phyloP scores from a whole-genome alignment of 2,888 invertebrate species.

The Acanthosepion esculentum region DNA sequence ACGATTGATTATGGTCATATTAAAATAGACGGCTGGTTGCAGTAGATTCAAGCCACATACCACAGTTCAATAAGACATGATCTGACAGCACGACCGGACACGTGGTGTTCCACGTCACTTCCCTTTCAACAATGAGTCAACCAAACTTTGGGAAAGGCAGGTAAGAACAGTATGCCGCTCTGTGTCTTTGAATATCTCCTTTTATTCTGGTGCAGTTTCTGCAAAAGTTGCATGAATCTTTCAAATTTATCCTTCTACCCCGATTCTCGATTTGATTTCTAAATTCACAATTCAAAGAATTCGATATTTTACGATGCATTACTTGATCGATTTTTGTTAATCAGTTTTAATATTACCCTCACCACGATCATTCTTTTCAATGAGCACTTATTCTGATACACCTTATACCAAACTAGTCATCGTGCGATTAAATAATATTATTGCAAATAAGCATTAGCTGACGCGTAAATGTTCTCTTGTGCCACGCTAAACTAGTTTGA shows the following conservation, averaged over 20 bases:
- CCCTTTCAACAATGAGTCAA: not conserved
- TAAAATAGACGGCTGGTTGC: not conserved
- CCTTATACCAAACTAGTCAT: too few species aligned
- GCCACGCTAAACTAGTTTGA: too few species aligned
- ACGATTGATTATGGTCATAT: slow-evolving; percentile 6
- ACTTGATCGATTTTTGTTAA: too few species aligned
- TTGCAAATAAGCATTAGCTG: too few species aligned
- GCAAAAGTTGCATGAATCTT: not conserved
- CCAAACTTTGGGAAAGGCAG: not conserved
- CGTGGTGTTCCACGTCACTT: not conserved
- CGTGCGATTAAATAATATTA: too few species aligned
- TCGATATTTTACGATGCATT: not conserved
- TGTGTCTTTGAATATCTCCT: not conserved
- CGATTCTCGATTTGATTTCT: not conserved
- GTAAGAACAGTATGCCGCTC: not conserved
- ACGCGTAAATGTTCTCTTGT: too few species aligned
- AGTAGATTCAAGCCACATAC: not conserved
- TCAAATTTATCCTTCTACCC: not conserved
- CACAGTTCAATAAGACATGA: not conserved
- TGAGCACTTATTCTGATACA: too few species aligned
- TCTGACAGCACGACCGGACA: not conserved
- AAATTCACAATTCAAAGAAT: not conserved
- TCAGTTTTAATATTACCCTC: too few species aligned
- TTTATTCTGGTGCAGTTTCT: not conserved
- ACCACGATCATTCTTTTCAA: too few species aligned